phyloP scores from a whole-genome alignment of 2,888 invertebrate genomes.

The Phyllotreta cruciferae region DNA sequence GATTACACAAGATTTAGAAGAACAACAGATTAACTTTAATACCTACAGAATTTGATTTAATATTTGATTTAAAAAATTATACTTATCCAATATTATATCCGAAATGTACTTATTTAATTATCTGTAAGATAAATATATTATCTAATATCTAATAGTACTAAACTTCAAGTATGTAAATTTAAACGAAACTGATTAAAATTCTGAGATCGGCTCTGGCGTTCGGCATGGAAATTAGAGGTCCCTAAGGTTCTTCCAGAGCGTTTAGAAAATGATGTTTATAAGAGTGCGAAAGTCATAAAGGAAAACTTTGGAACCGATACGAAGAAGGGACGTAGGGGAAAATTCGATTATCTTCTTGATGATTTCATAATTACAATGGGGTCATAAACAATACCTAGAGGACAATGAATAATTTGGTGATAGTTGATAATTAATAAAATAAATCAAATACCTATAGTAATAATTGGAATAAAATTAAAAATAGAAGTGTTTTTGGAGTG shows the following conservation, averaged over 20 bases:
- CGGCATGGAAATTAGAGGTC: slow-evolving; percentile 28
- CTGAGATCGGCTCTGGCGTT: slow-evolving; percentile 10
- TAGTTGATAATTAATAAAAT: no score
- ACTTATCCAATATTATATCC: no score
- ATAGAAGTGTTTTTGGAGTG: no score
- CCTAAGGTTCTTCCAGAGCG: slow-evolving; percentile 22
- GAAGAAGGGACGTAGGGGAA: slow-evolving; percentile 12
- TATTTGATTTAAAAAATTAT: no score
- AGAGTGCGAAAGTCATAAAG: slow-evolving; percentile 29
- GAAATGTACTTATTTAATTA: no score
- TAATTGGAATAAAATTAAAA: no score
- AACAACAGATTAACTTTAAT: no score
- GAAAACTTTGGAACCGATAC: slow-evolving; percentile 27
- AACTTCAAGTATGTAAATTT: not conserved
- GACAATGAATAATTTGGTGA: no score
- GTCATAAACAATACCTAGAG: not conserved
- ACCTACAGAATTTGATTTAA: no score
- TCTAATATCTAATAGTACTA: slow-evolving; percentile 4
- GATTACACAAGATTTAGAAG: no score
- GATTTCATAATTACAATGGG: slow-evolving; percentile 16
- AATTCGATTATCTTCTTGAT: slow-evolving; percentile 17
- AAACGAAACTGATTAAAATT: not conserved
- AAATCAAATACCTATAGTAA: no score
- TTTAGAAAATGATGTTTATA: slow-evolving; percentile 32
- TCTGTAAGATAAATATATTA: not conserved